Conservation (phyloP, 2,113 vertebrate species). For the Talpa occidentalis region DNA sequence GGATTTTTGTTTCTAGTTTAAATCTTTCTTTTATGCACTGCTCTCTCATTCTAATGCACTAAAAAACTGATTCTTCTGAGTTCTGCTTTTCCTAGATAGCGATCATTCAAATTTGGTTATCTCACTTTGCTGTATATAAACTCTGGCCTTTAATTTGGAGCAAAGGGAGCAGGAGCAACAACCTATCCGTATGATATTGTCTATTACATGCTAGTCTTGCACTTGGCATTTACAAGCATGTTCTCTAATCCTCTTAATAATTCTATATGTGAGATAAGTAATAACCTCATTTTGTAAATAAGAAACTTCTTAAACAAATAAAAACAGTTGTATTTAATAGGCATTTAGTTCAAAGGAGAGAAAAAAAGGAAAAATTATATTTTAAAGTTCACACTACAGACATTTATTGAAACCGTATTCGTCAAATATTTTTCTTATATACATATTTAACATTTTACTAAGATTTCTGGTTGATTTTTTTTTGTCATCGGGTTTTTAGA, state of each 20-base stretch:
- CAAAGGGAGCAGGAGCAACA: background rate
- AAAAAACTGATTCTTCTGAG: background rate
- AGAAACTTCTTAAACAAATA: background rate
- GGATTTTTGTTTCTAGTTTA: background rate
- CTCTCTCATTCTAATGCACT: background rate
- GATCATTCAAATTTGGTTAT: background rate
- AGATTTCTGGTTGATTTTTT: conserved; percentile 27
- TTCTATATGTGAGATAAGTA: background rate
- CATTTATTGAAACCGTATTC: background rate
- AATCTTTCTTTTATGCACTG: background rate
- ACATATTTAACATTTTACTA: background rate
- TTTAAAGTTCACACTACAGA: background rate
- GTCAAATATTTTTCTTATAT: conserved; percentile 13
- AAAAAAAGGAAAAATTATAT: background rate
- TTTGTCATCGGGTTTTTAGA: background rate
- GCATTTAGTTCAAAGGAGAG: background rate
- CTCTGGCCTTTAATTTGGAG: background rate
- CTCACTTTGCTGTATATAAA: background rate
- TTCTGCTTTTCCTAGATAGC: background rate
- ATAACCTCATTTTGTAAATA: background rate
- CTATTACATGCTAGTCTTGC: background rate
- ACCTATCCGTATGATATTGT: background rate
- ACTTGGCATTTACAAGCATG: background rate
- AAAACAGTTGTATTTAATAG: background rate
- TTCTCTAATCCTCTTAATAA: background rate